Evolutionary conservation across 2,113 vertebrate species (phyloP).

Genomic region (Notarius lentiginosus): DNA sequence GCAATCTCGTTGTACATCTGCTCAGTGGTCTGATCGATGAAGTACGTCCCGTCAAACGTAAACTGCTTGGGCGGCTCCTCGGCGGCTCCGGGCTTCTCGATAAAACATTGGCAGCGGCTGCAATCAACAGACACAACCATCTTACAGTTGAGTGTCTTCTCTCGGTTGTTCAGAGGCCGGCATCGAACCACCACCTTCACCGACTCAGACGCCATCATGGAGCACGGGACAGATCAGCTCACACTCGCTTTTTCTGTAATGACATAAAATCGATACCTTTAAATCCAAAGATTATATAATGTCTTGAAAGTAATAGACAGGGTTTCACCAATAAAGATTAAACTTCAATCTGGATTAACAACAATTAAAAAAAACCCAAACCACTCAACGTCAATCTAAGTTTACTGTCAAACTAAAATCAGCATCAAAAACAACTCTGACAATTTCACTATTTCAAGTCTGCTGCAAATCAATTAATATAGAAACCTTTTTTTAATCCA

Average conservation of each 20-base stretch:
- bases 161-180: conserved; percentile 76
- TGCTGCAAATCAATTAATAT: neutral
- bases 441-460: neutral
- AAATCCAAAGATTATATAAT: neutral
- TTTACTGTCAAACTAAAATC: neutral
- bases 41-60: conserved; percentile 84
- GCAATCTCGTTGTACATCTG: conserved; percentile 88
- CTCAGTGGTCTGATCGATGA: conserved; percentile 77
- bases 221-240: neutral
- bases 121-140: conserved; percentile 74
- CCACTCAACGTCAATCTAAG: neutral
- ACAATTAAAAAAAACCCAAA: neutral
- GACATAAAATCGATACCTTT: neutral
- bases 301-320: neutral
- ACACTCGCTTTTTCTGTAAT: conserved; percentile 6
- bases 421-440: neutral
- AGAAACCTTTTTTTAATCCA: neutral
- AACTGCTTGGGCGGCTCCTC: conserved; percentile 83
- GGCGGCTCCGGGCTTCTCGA: conserved; percentile 69
- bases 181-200: conserved; percentile 85
- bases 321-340: neutral
- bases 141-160: conserved; percentile 73
- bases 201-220: conserved; percentile 75
- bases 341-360: neutral
- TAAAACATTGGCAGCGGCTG: conserved; percentile 76